A percentile compares a stretch with the other conserved stretches of the same genome.
phyloP scores from a whole-genome alignment of 2,797 vertebrate genomes.

The Sylvilagus floridanus region DNA sequence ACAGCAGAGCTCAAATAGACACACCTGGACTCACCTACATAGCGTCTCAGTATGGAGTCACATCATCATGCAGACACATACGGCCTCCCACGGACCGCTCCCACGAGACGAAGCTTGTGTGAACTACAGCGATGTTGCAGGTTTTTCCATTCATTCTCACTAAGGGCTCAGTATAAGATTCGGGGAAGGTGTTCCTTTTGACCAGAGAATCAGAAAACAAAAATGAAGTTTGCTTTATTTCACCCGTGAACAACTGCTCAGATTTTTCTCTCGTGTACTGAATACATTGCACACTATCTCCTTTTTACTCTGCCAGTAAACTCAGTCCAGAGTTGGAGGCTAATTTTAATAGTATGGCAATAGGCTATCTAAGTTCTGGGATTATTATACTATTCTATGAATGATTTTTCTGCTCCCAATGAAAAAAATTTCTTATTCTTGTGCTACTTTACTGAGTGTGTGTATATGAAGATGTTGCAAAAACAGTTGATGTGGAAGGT shows the following conservation, averaged over 20 bases:
- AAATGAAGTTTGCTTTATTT: not conserved
- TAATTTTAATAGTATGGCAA: not conserved
- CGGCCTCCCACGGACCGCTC: not conserved
- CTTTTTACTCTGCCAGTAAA: conserved; percentile 22
- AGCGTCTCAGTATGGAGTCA: not conserved
- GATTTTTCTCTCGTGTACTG: not conserved
- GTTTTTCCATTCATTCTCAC: not conserved
- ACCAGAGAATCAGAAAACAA: not conserved
- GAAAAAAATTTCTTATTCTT: not conserved
- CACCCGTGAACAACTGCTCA: not conserved
- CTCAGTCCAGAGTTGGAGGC: not conserved
- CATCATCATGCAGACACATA: not conserved
- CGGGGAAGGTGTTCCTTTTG: not conserved
- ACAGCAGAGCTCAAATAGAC: not conserved
- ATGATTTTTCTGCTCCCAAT: not conserved
- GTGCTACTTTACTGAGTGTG: not conserved
- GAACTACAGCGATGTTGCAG: not conserved
- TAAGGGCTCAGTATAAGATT: not conserved
- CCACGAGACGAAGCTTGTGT: not conserved
- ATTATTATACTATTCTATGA: not conserved
- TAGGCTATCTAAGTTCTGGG: not conserved
- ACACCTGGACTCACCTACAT: no score
- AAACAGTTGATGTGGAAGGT: no score
- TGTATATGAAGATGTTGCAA: not conserved
- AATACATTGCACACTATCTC: not conserved